Evolutionary conservation across 2,797 vertebrate species (phyloP), one percentile per base, ranked within the genome.

Genomic region (Nasua narica): DNA sequence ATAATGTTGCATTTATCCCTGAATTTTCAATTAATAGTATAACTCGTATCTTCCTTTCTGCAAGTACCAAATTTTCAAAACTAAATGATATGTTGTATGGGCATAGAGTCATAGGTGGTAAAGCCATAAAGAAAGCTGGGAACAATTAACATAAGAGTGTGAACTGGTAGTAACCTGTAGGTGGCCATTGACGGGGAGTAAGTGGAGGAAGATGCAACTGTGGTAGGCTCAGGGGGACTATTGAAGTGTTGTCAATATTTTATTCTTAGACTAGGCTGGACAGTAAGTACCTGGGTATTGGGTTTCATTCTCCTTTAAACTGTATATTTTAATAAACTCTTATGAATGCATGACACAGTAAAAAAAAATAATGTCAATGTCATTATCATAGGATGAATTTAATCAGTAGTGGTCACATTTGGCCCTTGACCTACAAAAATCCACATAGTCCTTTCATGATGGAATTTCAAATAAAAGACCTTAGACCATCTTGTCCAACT

Each of bases 261-360:
- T 87, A 87, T 76, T 92, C 37, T 95, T 58, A 88, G 90, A 76
- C 46, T 78, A 90, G 25, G 7, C 19, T 76, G 46, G n/a, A 29
- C 65, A 5, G 40, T 85, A 5, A 74, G 11, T 62, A 43, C 21
- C 32, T 93, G 25, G 43, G 3, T 62, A 46, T 69, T 82, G 21
- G 14, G 6, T 70, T 91, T 67, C 79, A 81, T 81, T 84, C 15
- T 93, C 88, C 21, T 76, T 94, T 95, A 67, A 95, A 70, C 16
- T 58, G 7, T 78, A n/a, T 86, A 87, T 96, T 97, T 93, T 87
- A 93, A 96, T 70, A 94, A 95, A 65, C 29, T 67, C 54, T 56
- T 93, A 5, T 85, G 32, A 95, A 43, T 87, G 11, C 3, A 25
- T 48, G n/a, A 56, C 62, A 35, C 32, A 87, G 7, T 93, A 29